Evolutionary conservation across 2,888 invertebrate species (phyloP), one percentile per base, ranked within the genome.

Genomic region (Hydraecia micacea): DNA sequence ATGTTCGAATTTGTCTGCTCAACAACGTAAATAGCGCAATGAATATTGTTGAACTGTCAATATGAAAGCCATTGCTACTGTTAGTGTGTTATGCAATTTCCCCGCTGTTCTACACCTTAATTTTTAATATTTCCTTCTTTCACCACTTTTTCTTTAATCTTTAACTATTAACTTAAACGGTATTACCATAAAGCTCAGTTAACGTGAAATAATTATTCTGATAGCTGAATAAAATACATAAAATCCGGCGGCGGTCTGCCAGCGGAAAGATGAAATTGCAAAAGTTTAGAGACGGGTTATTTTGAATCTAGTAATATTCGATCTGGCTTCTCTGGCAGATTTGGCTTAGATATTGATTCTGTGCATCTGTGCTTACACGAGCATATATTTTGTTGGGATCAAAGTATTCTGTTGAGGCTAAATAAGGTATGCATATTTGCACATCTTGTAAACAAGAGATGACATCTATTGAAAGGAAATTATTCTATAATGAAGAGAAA

Each of bases 201-300:
- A 67, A 67, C 83, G 15, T 66, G 21, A 67, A 67, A 81, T 70
- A 71, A 77, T 69, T 77, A 77, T 77, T 83, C 46, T 25, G 55
- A 71, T 71, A 11, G 36, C 46, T 49, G 66, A 77, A 71, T 77
- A 83, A 71, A 83, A 62, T 83, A 79, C 63, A 73, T 84, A 49
- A 73, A 73, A 84, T 46, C 60, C 73, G 55, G 11, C 63, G 73
- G 79, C 81, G 73, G n/a, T 49, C 28, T 84, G 84, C 84, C 84
- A 84, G 49, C 52, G 65, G 60, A 55, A 60, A 66, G 79, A 82
- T 73, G 60, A 82, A 82, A 82, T 84, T 82, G 81, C 79, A 2
- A 79, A 82, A 84, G 73, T 82, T 82, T 84, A 36, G 46, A 82
- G 73, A 39, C 73, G 36, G 46, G 52, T 1, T 77, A 60, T 77